Base-by-base conservation (phyloP, 2,888 invertebrate species). In the Timema podura region DNA sequence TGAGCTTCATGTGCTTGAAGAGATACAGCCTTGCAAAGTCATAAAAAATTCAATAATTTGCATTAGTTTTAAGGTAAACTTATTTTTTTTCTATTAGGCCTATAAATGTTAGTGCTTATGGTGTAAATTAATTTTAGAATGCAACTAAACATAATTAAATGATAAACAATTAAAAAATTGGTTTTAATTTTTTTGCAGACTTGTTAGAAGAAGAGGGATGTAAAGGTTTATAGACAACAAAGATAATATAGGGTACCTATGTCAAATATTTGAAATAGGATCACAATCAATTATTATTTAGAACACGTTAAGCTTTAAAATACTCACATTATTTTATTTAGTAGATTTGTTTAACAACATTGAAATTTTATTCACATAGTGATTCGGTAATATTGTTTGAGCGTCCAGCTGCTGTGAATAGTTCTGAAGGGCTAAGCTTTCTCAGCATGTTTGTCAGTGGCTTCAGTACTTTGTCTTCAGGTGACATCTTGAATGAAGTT, bases 401-500 rank as follows among this genome's bases (percentile, higher is more conserved):
- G n/a, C 15, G 15, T 16, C 57, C 57, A 16, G 57, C 30, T 57
- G 8, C 57, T 7, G 57, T 57, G n/a, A 16, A 15, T 15, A 6
- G 57, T 57, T 57, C 57, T 6, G 16, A 7, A 57, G 57, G 15
- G 16, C 15, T 15, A 16, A 57, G n/a, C 16, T 57, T 57, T 57
- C 57, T 57, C n/a, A 57, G 57, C 16, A 57, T 16, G 16, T 57
- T 57, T 57, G 57, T 16, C n/a, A 57, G 16, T 57, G 57, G 57
- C 57, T 15, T 16, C 57, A n/a, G 16, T 30, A 57, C 57, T 57
- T 57, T 13, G 57, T 57, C n/a, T 5, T 57, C 30, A 16, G 7
- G 30, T 13, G 57, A 57, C 30, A 15, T 57, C 57, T 57, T 57
- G n/a, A 57, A 57, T 8, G 57, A 57, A 57, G 57, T 57, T 57